Percentiles rank a stretch among this genome's conserved stretches.
Evolutionary conservation across 2,888 invertebrate genomes (phyloP).

Genomic region (Phragmatobia fuliginosa): DNA sequence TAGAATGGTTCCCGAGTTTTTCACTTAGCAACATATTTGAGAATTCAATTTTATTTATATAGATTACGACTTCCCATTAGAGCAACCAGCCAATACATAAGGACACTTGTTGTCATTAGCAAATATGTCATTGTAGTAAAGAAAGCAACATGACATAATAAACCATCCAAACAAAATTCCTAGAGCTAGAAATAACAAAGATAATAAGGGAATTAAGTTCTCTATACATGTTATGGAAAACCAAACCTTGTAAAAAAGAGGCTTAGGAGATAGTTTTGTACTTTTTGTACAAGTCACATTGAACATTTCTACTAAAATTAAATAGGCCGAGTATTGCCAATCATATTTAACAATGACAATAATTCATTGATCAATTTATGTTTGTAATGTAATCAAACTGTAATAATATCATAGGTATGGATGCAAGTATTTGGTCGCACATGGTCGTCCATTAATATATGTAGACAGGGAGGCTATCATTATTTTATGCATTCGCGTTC

Average conservation of each 20-base stretch:
- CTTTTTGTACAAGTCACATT: background rate
- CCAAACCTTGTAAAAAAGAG: background rate
- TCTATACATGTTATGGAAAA: background rate
- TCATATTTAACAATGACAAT: conserved; percentile 32
- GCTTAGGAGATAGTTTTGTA: background rate
- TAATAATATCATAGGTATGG: conserved; percentile 29
- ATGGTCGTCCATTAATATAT: conserved; percentile 10
- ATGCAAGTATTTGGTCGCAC: conserved; percentile 30
- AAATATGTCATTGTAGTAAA: background rate
- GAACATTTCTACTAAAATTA: background rate
- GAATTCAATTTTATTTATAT: too few species aligned
- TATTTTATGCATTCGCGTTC: background rate
- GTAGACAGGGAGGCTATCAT: background rate
- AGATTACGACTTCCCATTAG: background rate
- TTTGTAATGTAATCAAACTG: conserved; percentile 34
- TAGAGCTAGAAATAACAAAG: background rate
- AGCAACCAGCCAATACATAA: background rate
- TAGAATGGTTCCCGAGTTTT: too few species aligned
- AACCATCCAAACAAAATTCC: background rate
- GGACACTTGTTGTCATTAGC: background rate
- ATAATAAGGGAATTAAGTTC: background rate
- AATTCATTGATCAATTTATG: conserved; percentile 39
- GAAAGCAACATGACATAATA: background rate
- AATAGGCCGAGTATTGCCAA: background rate
- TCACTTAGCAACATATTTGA: too few species aligned